These are phyloP conservation scores for Syrista parreyssii DNA, from an alignment of 2,888 invertebrate genomes.

Conservation along the genomic window DNA sequence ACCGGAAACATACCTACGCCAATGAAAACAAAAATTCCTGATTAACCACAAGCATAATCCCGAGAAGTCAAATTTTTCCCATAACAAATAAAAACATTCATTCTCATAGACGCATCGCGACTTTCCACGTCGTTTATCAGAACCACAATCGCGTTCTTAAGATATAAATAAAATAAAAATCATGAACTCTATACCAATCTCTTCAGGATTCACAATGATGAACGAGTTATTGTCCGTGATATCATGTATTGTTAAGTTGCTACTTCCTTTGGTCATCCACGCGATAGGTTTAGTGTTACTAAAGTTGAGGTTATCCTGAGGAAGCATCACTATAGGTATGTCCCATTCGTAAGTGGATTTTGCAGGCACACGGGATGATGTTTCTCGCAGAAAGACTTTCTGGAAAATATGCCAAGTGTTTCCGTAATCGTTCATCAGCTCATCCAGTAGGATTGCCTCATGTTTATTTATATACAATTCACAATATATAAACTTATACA, in stretches of 20 bases:
- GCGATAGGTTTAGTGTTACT: constrained; percentile 69
- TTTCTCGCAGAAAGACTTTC: constrained; percentile 34
- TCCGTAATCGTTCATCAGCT: no score
- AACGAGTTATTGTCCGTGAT: constrained; percentile 73
- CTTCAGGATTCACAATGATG: constrained; percentile 85
- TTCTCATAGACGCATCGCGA: no score
- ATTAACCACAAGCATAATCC: no score
- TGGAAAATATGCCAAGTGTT: constrained; percentile 5
- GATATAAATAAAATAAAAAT: no score
- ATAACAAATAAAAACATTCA: no score
- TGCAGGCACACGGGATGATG: constrained; percentile 6
- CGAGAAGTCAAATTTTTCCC: no score
- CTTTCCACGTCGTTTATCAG: no score
- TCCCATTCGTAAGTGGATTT: constrained; percentile 74
- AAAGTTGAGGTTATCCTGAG: constrained; percentile 73
- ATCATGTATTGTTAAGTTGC: constrained; percentile 68
- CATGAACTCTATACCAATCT: constrained; percentile 74
- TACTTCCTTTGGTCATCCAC: constrained; percentile 73
- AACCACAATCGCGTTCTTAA: not conserved
- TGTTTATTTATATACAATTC: no score
- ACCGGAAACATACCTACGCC: constrained; percentile 81
- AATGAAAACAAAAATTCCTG: no score
- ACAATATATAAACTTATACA: no score
- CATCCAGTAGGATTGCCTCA: no score
- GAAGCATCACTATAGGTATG: constrained; percentile 76